Base-by-base conservation (phyloP, 2,797 vertebrate genomes). In the Clarias platycephalus region DNA sequence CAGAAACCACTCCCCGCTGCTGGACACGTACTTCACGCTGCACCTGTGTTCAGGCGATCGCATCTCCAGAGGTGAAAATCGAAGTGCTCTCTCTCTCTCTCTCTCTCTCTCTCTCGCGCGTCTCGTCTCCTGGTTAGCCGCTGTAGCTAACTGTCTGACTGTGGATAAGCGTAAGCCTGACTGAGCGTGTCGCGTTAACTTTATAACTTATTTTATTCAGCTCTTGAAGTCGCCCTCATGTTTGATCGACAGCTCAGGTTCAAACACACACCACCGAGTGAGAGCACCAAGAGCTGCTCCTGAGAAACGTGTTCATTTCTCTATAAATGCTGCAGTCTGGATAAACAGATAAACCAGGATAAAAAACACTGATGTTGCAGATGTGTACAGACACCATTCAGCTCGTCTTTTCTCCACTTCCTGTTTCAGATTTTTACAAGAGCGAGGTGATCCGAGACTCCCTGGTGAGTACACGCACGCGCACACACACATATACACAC, bases 401-500 rank as follows among this genome's bases (percentile, higher is more conserved):
- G 57, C 60, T 12, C 34, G 53, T 44, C 62, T 60, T 71, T 55
- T 13, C 34, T 81, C 44, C 20, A 80, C 60, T n/a, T 89, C 24
- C 89, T 74, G 85, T 92, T 85, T 67, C 90, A 99, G 98, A 96
- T 90, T 99, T 99, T 94, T 99, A 99, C 93, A 98, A 96, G 94
- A 99, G 97, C 92, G 97, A 99, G 92, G 95, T 99, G 91, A 97
- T 99, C 88, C 95, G 96, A 92, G 98, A 98, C 93, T 99, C 98
- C 68, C 94, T 99, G 97, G 98, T 98, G 95, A 98, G 98, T 77
- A 26, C 60, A 64, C 18, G 37, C n/a, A 44, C 40, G 8, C 40
- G 8, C 40, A 40, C 40, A 40, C 40, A 40, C 40, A 40, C 40
- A 44, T 9, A 44, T 9, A 44, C 40, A 44, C 40, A 37, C 34